Conservation (phyloP, 2,797 vertebrate genomes). For the Argya squamiceps region DNA sequence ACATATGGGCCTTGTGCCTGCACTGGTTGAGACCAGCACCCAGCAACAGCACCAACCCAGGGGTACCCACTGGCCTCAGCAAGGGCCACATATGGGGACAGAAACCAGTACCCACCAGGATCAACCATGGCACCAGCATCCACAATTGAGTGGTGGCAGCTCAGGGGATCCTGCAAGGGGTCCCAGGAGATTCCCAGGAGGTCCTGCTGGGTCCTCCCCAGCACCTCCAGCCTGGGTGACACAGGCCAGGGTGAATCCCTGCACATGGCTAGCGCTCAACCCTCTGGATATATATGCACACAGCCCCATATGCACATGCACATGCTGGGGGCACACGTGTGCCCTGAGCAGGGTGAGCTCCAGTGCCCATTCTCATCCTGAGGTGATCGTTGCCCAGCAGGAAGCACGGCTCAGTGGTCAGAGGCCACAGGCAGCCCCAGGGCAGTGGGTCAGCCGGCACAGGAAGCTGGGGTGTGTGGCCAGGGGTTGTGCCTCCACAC, state of each 20-base stretch:
- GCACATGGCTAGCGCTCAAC: accelerated
- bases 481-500: accelerated
- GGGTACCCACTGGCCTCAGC: neutral
- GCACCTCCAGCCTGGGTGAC: no score
- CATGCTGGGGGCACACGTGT: neutral
- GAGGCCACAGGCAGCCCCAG: accelerated
- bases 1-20: accelerated
- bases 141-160: no score
- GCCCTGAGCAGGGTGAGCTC: accelerated
- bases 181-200: neutral
- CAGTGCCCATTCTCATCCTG: accelerated
- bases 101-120: no score
- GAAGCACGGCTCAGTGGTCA: neutral
- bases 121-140: neutral
- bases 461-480: accelerated
- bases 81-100: neutral
- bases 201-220: neutral
- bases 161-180: neutral
- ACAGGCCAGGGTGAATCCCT: neutral
- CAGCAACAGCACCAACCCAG: no score
- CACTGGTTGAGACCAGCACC: neutral
- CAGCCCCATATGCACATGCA: neutral
- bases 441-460: accelerated
- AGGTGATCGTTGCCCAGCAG: neutral
- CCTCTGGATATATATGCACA: neutral